Conservation (phyloP, 2,888 invertebrate genomes). For the Hirtodrosophila alboralis region DNA sequence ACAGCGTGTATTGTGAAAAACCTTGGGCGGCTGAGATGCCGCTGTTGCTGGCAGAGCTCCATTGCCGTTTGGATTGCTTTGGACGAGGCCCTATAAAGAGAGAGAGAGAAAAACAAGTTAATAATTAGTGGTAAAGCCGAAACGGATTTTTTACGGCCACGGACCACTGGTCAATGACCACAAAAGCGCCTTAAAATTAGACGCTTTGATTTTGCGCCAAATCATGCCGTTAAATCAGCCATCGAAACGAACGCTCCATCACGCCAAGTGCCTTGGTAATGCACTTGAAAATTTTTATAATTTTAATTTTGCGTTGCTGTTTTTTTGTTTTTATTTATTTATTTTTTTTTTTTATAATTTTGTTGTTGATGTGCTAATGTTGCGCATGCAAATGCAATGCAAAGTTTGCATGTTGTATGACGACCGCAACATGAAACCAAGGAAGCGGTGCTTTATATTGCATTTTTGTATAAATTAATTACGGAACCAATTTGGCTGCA, state of each 20-base stretch:
- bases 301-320: conserved; percentile 13
- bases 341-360: neutral
- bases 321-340: neutral
- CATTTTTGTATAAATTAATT: conserved; percentile 28
- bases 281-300: conserved; percentile 45
- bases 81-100: conserved; percentile 62
- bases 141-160: conserved; percentile 19
- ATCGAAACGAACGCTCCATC: conserved; percentile 57
- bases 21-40: conserved; percentile 70
- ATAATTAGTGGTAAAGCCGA: conserved; percentile 51
- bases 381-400: conserved; percentile 42
- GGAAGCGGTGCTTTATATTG: conserved; percentile 24
- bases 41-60: conserved; percentile 33
- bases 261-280: conserved; percentile 47
- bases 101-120: conserved; percentile 23
- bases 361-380: conserved; percentile 1
- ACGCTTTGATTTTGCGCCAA: conserved; percentile 66
- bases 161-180: conserved; percentile 65
- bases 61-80: conserved; percentile 71
- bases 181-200: conserved; percentile 64
- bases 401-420: conserved; percentile 37
- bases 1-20: conserved; percentile 83
- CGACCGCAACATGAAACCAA: conserved; percentile 29
- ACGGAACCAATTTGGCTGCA: conserved; percentile 40
- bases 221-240: conserved; percentile 74